These are phyloP conservation scores for Momotus momota DNA, from an alignment of 2,797 vertebrate species.

Conservation along the genomic window DNA sequence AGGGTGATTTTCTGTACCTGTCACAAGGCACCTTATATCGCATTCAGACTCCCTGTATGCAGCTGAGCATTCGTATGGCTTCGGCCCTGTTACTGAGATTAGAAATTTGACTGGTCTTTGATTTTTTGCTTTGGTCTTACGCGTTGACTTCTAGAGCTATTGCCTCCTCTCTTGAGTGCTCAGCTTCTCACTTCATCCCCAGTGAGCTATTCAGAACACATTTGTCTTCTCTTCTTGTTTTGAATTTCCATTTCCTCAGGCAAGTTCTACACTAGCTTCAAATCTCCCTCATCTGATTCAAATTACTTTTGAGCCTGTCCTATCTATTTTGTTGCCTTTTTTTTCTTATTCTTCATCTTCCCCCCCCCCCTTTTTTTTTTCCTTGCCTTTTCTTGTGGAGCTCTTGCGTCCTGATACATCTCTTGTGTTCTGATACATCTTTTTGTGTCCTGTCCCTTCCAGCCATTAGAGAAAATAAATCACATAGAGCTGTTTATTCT, in stretches of 20 bases:
- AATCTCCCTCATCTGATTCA: not conserved
- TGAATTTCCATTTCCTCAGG: not conserved
- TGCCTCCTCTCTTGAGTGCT: not conserved
- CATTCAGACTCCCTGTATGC: not conserved
- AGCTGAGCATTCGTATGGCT: not conserved
- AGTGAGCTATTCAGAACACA: not conserved
- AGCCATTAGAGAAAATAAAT: not conserved
- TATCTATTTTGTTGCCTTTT: not conserved
- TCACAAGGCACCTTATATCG: not conserved
- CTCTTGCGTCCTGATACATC: not conserved
- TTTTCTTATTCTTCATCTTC: not conserved
- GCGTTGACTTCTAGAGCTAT: not conserved
- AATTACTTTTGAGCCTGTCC: not conserved
- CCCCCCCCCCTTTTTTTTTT: not conserved
- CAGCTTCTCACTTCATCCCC: not conserved
- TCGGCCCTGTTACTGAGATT: not conserved
- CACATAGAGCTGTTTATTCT: not conserved
- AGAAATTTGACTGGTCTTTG: not conserved
- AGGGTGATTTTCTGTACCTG: not conserved
- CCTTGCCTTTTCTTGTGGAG: not conserved
- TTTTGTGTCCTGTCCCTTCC: not conserved
- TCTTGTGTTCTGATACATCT: not conserved
- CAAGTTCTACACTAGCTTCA: not conserved
- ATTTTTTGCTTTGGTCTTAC: not conserved
- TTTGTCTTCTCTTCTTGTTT: not conserved